Evolutionary conservation across 2,888 invertebrate species (phyloP).

Genomic region (Campoplex capitator): DNA sequence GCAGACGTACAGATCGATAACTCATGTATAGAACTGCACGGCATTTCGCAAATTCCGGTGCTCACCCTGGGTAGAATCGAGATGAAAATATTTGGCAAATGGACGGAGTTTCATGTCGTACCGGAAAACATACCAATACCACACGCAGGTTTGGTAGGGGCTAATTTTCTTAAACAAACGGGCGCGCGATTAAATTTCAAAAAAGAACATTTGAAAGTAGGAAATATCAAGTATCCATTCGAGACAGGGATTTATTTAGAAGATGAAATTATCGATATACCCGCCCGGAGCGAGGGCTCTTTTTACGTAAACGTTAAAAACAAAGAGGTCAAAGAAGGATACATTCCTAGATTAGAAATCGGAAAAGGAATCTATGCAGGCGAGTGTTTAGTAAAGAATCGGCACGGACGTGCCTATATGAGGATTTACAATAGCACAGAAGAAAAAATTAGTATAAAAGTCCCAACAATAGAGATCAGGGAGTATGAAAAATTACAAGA

Average conservation of each 20-base stretch:
- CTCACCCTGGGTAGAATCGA: not conserved
- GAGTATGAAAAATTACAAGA: no score
- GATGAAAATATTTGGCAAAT: not conserved
- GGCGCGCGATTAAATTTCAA: not conserved
- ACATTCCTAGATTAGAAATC: no score
- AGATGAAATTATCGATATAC: not conserved
- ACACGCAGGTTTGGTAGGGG: conserved; percentile 7
- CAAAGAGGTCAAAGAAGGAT: not conserved
- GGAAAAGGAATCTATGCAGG: no score
- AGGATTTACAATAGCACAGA: no score
- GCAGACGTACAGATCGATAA: not conserved
- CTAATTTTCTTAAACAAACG: not conserved
- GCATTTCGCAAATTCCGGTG: conserved; percentile 5
- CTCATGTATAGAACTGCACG: not conserved
- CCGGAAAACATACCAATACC: conserved; percentile 9
- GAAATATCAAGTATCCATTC: not conserved
- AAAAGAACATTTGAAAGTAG: not conserved
- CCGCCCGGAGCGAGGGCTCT: not conserved
- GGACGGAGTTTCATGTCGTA: not conserved
- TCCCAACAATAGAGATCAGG: no score
- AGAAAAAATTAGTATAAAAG: no score
- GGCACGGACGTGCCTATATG: no score
- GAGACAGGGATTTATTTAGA: not conserved
- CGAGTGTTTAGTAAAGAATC: no score
- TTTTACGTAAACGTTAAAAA: conserved; percentile 25